Percentiles rank a stretch among this genome's conserved stretches.
Evolutionary conservation across 2,888 invertebrate species (phyloP).

Genomic region (Caenorhabditis uteleia): DNA sequence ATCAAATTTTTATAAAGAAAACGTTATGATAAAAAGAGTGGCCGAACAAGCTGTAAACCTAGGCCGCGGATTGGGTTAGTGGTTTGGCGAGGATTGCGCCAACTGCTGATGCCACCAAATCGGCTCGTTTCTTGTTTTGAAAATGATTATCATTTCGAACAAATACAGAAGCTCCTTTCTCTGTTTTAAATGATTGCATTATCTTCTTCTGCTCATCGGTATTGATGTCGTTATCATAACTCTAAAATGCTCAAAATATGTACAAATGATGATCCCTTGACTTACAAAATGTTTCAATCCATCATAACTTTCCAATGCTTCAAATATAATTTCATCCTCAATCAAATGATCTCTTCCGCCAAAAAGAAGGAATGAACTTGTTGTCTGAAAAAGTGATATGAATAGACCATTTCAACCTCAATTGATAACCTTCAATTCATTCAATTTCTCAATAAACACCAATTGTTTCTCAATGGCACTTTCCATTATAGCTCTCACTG

Average conservation of each 20-base stretch:
- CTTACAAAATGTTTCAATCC: constrained; percentile 21
- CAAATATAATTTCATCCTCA: constrained; percentile 36
- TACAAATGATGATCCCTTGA: not conserved
- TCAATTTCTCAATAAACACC: constrained; percentile 34
- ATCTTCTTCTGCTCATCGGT: not conserved
- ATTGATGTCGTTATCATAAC: not conserved
- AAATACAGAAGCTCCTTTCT: constrained; percentile 33
- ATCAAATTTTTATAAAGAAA: too few relatives aligned
- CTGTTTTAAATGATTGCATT: not conserved
- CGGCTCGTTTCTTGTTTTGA: constrained; percentile 40
- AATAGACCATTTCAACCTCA: too few relatives aligned
- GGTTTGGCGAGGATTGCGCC: constrained; percentile 47
- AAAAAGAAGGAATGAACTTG: not conserved
- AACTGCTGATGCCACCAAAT: constrained; percentile 34
- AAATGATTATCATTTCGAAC: constrained; percentile 39
- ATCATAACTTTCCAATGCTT: constrained; percentile 28
- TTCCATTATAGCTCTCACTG: constrained; percentile 25
- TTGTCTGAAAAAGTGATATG: not conserved
- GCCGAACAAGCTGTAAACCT: too few relatives aligned
- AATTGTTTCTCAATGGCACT: constrained; percentile 22
- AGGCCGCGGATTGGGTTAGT: too few relatives aligned
- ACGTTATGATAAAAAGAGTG: too few relatives aligned
- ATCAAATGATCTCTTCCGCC: constrained; percentile 40
- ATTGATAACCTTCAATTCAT: constrained; percentile 6
- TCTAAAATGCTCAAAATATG: not conserved